Evolutionary conservation across 2,888 invertebrate species (phyloP), one percentile per base, ranked within the genome.

Genomic region (Trissolcus brochymenae): DNA sequence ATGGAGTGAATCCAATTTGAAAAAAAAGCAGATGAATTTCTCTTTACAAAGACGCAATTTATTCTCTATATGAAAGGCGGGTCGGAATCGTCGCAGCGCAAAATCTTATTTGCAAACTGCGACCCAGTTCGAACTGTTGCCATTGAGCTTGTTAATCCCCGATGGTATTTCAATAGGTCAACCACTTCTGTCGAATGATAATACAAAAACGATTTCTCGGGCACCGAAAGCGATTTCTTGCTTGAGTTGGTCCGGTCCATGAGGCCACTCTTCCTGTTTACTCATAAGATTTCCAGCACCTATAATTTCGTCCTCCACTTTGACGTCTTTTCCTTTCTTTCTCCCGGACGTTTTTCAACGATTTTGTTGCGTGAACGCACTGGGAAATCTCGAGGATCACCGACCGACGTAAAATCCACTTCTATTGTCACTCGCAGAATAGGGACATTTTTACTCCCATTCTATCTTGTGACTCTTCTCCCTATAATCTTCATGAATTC

Each of bases 211-310:
- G 72, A 75, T 75, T 76, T 68, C 51, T 67, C 60, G 25, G 68
- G 55, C 25, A 53, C 78, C 76, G 71, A 83, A 84, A 85, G 81
- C 87, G 87, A 88, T 88, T 88, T 88, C 83, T 83, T 84, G 88
- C 87, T 84, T 86, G 86, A 87, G 83, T 86, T 85, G 85, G 81
- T 83, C 82, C 82, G 83, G 75, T 81, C 79, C 73, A 78, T 57
- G 76, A 79, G 81, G 82, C 73, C 75, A 79, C 78, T 81, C 83
- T 84, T 86, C 85, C 87, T 87, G 87, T 87, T 88, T 88, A 83
- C 85, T 79, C 84, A 82, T 77, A 82, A 84, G 85, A 88, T 88
- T 86, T 87, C 82, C 86, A 87, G 83, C 88, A 88, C 88, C 88
- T 88, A 87, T 88, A 88, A 87, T 88, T 88, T 88, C 83, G 75